Evolutionary conservation across 2,888 invertebrate species (phyloP).

Genomic region (Alentia gelatinosa): DNA sequence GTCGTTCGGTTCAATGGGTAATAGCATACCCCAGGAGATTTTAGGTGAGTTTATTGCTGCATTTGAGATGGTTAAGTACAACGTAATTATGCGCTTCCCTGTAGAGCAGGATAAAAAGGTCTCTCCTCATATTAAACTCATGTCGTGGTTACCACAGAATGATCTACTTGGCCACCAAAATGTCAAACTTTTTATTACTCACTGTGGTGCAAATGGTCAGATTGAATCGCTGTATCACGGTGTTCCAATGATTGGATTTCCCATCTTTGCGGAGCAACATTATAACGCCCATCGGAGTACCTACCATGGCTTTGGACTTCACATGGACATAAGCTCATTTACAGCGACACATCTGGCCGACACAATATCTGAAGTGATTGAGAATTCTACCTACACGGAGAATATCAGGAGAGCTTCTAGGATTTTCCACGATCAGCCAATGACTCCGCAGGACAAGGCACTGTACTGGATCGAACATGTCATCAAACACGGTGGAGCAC

Average conservation of each 20-base stretch:
- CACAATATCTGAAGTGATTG: background rate
- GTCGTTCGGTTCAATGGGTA: background rate
- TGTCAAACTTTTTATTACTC: constrained; percentile 27
- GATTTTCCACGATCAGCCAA: constrained; percentile 7
- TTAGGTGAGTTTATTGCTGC: background rate
- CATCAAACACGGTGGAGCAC: background rate
- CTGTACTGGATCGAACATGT: constrained; percentile 50
- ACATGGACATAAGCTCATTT: background rate
- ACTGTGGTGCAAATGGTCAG: constrained; percentile 35
- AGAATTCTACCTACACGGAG: background rate
- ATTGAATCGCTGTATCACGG: constrained; percentile 16
- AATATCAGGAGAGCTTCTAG: background rate
- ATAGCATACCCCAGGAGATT: background rate
- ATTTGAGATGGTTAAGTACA: constrained; percentile 19
- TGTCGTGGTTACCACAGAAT: constrained; percentile 50
- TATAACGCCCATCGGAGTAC: background rate
- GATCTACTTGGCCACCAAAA: constrained; percentile 30
- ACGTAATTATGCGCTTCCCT: background rate
- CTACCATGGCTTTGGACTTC: background rate
- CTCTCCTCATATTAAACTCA: background rate
- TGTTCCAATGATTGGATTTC: constrained; percentile 39
- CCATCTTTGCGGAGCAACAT: constrained; percentile 4
- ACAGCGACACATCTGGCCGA: background rate
- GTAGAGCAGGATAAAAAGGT: background rate
- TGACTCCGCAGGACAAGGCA: constrained; percentile 18